A percentile compares a stretch with the other conserved stretches of the same genome.
These are phyloP conservation scores for Paradisaea rubra DNA, from an alignment of 2,113 vertebrate genomes.

Conservation along the genomic window DNA sequence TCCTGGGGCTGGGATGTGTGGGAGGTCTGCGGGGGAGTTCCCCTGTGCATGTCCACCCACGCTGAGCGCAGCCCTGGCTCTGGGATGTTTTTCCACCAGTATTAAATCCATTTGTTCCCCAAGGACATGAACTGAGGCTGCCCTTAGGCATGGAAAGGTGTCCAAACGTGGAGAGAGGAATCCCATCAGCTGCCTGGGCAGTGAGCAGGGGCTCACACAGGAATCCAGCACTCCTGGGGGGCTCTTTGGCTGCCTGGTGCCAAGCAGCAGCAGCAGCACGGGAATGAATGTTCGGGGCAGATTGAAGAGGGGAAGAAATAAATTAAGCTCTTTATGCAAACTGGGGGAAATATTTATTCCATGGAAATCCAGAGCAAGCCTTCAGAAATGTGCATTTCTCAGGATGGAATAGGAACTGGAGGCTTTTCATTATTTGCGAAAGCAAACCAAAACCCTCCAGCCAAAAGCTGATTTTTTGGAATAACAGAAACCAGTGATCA, in stretches of 20 bases:
- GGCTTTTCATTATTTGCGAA: background rate
- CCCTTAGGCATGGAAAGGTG: background rate
- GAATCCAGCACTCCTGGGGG: background rate
- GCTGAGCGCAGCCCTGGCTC: background rate
- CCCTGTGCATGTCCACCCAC: accelerated
- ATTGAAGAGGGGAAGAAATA: background rate
- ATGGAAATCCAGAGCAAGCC: background rate
- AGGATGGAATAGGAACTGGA: background rate
- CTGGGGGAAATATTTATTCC: background rate
- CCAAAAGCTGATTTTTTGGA: background rate
- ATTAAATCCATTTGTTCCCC: background rate
- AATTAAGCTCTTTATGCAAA: background rate
- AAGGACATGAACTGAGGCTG: background rate
- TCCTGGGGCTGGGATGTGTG: background rate
- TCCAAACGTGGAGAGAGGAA: background rate
- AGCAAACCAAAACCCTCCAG: background rate
- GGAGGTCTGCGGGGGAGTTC: accelerated
- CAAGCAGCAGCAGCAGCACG: too few species aligned
- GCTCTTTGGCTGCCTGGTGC: background rate
- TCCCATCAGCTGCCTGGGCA: background rate
- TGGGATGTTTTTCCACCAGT: background rate
- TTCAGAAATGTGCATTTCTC: background rate
- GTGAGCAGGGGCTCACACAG: background rate
- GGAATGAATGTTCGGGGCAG: background rate
- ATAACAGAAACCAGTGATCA: background rate